phyloP scores from a whole-genome alignment of 1,140 invertebrate genomes.

The Papilio polyxenes region DNA sequence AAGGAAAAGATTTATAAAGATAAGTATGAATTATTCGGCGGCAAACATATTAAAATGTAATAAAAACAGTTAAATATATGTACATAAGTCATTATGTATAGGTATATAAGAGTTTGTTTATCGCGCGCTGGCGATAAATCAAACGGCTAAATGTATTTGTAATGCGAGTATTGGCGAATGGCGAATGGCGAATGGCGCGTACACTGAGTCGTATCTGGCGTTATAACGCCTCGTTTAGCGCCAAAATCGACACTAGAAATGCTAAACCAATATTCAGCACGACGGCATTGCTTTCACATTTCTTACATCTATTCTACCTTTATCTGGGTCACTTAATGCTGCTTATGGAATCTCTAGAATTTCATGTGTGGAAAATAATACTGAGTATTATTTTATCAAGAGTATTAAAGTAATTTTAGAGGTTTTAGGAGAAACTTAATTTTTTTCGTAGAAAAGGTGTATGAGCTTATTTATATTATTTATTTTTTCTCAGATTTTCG shows the following conservation, averaged over 20 bases:
- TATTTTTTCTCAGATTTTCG: background rate
- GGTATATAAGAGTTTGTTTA: conserved; percentile 4
- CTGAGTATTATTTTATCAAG: background rate
- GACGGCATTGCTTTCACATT: background rate
- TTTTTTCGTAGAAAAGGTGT: too few relatives aligned
- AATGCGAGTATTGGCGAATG: background rate
- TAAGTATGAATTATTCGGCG: background rate
- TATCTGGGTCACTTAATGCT: background rate
- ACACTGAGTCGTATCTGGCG: background rate
- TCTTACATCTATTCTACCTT: background rate
- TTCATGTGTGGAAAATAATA: background rate
- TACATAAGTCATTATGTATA: background rate
- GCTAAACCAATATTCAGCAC: background rate
- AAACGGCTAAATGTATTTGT: conserved; percentile 22
- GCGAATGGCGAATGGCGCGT: background rate
- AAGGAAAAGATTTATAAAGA: background rate
- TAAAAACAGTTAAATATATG: background rate
- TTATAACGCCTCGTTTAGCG: background rate
- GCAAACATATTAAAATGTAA: conserved; percentile 7
- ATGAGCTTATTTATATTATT: too few relatives aligned
- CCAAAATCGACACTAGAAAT: conserved; percentile 1
- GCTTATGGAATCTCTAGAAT: background rate
- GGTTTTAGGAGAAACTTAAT: background rate
- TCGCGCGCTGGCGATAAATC: background rate
- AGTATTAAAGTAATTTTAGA: background rate